Base-by-base conservation (phyloP, 2,113 vertebrate species). In the Speoplatyrhinus poulsoni region DNA sequence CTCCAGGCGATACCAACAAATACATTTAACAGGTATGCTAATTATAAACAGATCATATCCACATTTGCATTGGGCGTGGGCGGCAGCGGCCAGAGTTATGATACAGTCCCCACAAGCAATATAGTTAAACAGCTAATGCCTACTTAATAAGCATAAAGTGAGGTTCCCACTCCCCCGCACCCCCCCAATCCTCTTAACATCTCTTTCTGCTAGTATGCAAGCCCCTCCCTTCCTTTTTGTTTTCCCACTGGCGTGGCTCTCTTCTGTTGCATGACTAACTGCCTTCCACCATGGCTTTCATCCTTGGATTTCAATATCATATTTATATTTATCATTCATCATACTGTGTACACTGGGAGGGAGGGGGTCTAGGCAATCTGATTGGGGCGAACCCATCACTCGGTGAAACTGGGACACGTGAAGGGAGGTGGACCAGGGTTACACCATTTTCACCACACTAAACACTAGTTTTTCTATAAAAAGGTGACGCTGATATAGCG, bases 21-120 rank as follows among this genome's bases (percentile, higher is more conserved):
- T 76, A 70, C 70, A 75, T 87, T 81, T 78, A 91, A 79, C 85
- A 80, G 83, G 77, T 86, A 87, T 85, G 85, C 78, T 86, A 85
- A 85, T 87, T 85, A 80, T 70, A 64, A 84, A 75, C 79, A 77
- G 83, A 86, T 89, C 70, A 13, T 72, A 79, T 85, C 70, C 77
- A 76, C 72, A 80, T 85, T 87, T 87, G 77, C 83, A 80, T 58
- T 70, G 76, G 76, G 74, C 79, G 85, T 88, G 86, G 86, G 88
- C 73, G 82, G 83, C 76, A 67, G 77, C 56, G 62, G 73, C 87
- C 52, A 74, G 79, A 86, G 76, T 83, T 78, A 85, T 67, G 73
- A 78, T 53, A 77, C 73, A 72, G 70, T 79, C 79, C 85, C 78
- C 71, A 80, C 67, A 77, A 82, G 83, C 73, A 75, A 83, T 70